Percentiles rank a stretch among this genome's conserved stretches.
Evolutionary conservation across 2,797 vertebrate species (phyloP).

Genomic region (Phaenicophaeus curvirostris): DNA sequence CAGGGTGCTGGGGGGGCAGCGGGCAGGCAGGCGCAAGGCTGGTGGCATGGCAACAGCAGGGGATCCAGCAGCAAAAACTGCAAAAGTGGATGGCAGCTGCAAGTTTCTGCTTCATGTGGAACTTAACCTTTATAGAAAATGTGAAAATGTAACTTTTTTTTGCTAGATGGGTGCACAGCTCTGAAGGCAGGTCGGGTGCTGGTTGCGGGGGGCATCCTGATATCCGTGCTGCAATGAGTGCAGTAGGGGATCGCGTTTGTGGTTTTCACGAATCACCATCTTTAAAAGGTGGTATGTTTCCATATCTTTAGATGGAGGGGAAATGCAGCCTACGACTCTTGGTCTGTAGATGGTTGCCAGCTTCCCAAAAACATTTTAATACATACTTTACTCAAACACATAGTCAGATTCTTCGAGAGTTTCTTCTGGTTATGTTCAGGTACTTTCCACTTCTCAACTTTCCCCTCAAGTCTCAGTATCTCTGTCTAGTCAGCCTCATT

Average conservation of each 20-base stretch:
- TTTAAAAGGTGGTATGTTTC: rapidly evolving
- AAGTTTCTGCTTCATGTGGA: not conserved
- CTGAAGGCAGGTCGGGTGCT: rapidly evolving
- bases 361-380: not conserved
- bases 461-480: not conserved
- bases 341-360: not conserved
- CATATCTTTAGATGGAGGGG: not conserved
- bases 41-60: rapidly evolving
- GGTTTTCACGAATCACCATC: rapidly evolving
- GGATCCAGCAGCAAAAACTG: not conserved
- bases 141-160: not conserved
- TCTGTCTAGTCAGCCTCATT: not conserved
- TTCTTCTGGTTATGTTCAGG: not conserved
- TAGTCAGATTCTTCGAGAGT: not conserved
- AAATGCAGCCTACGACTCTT: not conserved
- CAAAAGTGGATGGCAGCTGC: rapidly evolving
- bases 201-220: not conserved
- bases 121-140: not conserved
- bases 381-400: not conserved
- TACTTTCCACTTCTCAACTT: not conserved
- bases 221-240: not conserved
- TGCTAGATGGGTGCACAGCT: not conserved
- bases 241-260: not conserved
- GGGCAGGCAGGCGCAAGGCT: not conserved
- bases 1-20: not conserved